These are phyloP conservation scores for Macrotus californicus DNA, from an alignment of 2,113 vertebrate species.

Conservation along the genomic window DNA sequence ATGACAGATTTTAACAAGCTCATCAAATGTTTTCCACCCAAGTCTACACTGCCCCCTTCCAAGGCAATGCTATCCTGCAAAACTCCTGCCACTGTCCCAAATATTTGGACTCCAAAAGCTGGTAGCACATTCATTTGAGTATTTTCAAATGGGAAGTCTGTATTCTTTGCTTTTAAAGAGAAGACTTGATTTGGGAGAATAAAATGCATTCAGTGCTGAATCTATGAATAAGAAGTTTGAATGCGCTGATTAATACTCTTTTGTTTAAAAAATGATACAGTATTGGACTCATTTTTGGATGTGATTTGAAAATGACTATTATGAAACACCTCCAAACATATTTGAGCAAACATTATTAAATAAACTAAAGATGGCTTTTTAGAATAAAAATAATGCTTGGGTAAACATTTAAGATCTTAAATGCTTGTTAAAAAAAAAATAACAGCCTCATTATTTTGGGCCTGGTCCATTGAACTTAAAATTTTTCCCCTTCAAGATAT, in stretches of 20 bases:
- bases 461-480: constrained; percentile 16
- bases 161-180: neutral
- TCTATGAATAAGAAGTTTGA: neutral
- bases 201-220: constrained; percentile 17
- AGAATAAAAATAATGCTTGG: constrained; percentile 14
- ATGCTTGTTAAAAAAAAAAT: neutral
- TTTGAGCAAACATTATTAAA: constrained; percentile 31
- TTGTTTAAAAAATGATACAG: constrained; percentile 30
- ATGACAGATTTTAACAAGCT: neutral
- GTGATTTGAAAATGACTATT: neutral
- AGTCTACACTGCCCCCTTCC: neutral
- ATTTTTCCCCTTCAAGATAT: constrained; percentile 3
- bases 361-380: constrained; percentile 12
- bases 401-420: constrained; percentile 19
- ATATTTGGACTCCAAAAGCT: neutral
- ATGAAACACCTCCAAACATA: neutral
- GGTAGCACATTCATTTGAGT: neutral
- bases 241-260: neutral
- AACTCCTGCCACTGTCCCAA: neutral
- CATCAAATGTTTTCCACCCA: neutral
- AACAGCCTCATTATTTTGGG: constrained; percentile 34
- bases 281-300: neutral
- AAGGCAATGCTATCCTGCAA: neutral
- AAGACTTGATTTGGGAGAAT: neutral
- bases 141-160: neutral